These are phyloP conservation scores for Ditylenchus dipsaci DNA, from an alignment of 1,140 invertebrate genomes.

Conservation along the genomic window DNA sequence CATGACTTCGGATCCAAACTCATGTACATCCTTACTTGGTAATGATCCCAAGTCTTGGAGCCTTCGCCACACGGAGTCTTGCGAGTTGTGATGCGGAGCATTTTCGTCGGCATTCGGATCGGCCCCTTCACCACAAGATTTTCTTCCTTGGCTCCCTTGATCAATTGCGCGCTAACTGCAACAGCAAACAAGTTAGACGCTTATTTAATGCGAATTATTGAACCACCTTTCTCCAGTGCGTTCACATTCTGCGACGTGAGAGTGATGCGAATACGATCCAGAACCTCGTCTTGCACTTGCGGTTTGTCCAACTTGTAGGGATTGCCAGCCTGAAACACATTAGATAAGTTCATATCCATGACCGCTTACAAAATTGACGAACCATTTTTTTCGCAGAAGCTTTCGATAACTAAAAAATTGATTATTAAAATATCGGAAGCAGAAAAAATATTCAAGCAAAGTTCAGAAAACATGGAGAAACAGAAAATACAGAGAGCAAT, in stretches of 20 bases:
- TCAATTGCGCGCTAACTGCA: slow-evolving; percentile 86
- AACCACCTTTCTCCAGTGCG: slow-evolving; percentile 83
- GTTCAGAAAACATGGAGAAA: no score
- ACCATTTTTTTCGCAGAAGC: not conserved
- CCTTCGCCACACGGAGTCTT: slow-evolving; percentile 99
- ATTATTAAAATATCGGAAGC: not conserved
- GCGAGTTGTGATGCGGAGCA: slow-evolving; percentile 89
- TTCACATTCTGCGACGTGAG: slow-evolving; percentile 92
- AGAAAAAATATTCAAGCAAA: no score
- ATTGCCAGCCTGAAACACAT: no score
- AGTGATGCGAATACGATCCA: slow-evolving; percentile 78
- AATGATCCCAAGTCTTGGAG: slow-evolving; percentile 96
- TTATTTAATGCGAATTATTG: slow-evolving; percentile 72
- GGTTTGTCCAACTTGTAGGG: no score
- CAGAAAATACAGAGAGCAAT: no score
- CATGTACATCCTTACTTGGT: slow-evolving; percentile 38
- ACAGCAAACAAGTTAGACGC: slow-evolving; percentile 66
- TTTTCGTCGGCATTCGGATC: slow-evolving; percentile 90
- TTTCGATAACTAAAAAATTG: not conserved
- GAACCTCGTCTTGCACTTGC: no score
- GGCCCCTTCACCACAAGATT: slow-evolving; percentile 92
- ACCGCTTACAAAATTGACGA: not conserved
- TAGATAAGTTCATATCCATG: no score
- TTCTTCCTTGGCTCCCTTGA: slow-evolving; percentile 90
- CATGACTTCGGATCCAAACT: not conserved